These are phyloP conservation scores for Balaenoptera acutorostrata DNA, from an alignment of 2,113 vertebrate species.

Conservation along the genomic window DNA sequence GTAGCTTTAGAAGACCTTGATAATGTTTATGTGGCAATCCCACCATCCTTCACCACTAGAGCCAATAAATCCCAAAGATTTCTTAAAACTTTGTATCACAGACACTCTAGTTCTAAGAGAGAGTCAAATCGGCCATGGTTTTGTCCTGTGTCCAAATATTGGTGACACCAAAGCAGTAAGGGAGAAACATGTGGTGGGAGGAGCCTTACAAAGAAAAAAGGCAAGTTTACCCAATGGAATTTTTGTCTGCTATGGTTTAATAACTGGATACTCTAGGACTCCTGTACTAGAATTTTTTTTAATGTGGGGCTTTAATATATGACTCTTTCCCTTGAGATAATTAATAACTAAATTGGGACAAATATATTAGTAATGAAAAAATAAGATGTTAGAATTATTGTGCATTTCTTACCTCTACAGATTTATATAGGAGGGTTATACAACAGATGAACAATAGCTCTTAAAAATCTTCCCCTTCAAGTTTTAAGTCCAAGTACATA, in stretches of 20 bases:
- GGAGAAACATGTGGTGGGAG: neutral
- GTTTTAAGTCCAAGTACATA: constrained; percentile 67
- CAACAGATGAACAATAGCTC: constrained; percentile 45
- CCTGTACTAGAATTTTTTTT: neutral
- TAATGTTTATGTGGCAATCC: neutral
- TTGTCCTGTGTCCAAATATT: neutral
- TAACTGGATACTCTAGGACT: neutral
- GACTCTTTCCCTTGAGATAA: neutral
- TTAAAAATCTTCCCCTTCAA: constrained; percentile 52
- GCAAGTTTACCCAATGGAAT: neutral
- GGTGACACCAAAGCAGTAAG: neutral
- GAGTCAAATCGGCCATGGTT: neutral
- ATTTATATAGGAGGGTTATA: constrained; percentile 39
- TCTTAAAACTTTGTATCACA: neutral
- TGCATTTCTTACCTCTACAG: neutral
- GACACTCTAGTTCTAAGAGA: neutral
- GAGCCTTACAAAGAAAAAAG: neutral
- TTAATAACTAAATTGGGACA: neutral
- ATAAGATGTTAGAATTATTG: constrained; percentile 11
- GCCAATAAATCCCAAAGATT: neutral
- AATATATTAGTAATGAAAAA: constrained; percentile 43
- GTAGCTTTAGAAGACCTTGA: neutral
- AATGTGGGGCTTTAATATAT: neutral
- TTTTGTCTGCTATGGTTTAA: neutral
- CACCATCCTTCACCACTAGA: neutral